Evolutionary conservation across 2,888 invertebrate genomes (phyloP), one percentile per base, ranked within the genome.

Genomic region (Pyrrhia umbra): DNA sequence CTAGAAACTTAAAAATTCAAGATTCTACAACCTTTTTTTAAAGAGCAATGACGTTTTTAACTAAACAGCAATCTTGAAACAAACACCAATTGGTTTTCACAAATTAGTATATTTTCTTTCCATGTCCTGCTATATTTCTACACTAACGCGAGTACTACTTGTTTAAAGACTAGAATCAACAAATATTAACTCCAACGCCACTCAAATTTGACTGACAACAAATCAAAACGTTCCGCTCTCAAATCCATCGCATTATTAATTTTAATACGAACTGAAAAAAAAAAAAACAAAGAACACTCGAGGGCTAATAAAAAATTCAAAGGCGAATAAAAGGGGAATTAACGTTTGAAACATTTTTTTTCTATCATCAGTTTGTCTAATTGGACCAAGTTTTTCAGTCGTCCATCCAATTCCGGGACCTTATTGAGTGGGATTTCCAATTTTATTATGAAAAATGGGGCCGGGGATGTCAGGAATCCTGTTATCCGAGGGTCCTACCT

Each of bases 381-480:
- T 79, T 79, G 78, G 79, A 67, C 66, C 55, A 60, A 79, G 79
- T 79, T 76, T 71, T 75, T 55, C 60, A 78, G 75, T 63, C 56
- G 61, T 57, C 30, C 80, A 77, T 90, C 90, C 89, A 87, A 80
- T 66, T 68, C 79, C 37, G 37, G 25, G 45, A 40, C 43, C 68
- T 68, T 79, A 77, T 72, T 75, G 73, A 77, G 72, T 67, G 69
- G 79, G 78, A 75, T 81, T 80, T 80, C 75, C 84, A 78, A 87
- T 88, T 86, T 88, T 85, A 87, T 89, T 87, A 88, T 81, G 80
- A 81, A 80, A 85, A 87, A 87, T 77, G 70, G 79, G 76, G 72
- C 72, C 72, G 67, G 73, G 66, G 77, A 84, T 77, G 81, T 77
- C 76, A 80, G 81, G 79, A 86, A 86, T 85, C 86, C 86, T 82